phyloP scores from a whole-genome alignment of 2,888 invertebrate species.

The Drosophila heteroneura region DNA sequence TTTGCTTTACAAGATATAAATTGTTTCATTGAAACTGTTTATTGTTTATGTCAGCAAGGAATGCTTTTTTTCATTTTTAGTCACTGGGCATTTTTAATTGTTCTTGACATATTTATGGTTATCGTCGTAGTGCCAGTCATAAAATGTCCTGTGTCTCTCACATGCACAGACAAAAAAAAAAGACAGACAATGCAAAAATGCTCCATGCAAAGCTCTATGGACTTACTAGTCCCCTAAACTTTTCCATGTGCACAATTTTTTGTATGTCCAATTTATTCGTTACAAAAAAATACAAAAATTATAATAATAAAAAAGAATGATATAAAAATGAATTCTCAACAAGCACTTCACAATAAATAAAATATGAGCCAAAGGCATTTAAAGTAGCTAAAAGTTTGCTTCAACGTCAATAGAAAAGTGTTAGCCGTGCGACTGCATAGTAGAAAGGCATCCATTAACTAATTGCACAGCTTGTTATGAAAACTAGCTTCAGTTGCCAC shows the following conservation, averaged over 20 bases:
- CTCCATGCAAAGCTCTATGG: conserved; percentile 42
- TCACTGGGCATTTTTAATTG: conserved; percentile 1
- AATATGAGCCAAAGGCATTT: conserved; percentile 50
- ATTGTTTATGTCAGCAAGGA: not conserved
- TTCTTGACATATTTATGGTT: conserved; percentile 50
- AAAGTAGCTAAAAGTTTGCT: conserved; percentile 38
- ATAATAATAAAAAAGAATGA: not conserved
- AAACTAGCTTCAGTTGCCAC: conserved; percentile 54
- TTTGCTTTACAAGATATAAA: not conserved
- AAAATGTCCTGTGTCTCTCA: conserved; percentile 52
- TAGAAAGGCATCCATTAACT: conserved; percentile 73
- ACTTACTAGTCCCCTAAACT: conserved; percentile 66
- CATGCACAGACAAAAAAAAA: conserved; percentile 38
- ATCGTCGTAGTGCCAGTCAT: conserved; percentile 31
- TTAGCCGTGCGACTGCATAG: not conserved
- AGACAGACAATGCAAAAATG: conserved; percentile 52
- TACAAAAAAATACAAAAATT: conserved; percentile 14
- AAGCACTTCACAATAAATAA: conserved; percentile 50
- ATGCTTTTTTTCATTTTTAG: not conserved
- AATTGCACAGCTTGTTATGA: conserved; percentile 72
- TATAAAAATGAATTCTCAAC: conserved; percentile 25
- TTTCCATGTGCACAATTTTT: conserved; percentile 38
- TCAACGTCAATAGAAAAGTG: conserved; percentile 16
- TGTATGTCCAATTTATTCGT: conserved; percentile 59
- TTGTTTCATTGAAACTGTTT: not conserved